Evolutionary conservation across 2,797 vertebrate species (phyloP).

Genomic region (Iguana delicatissima): DNA sequence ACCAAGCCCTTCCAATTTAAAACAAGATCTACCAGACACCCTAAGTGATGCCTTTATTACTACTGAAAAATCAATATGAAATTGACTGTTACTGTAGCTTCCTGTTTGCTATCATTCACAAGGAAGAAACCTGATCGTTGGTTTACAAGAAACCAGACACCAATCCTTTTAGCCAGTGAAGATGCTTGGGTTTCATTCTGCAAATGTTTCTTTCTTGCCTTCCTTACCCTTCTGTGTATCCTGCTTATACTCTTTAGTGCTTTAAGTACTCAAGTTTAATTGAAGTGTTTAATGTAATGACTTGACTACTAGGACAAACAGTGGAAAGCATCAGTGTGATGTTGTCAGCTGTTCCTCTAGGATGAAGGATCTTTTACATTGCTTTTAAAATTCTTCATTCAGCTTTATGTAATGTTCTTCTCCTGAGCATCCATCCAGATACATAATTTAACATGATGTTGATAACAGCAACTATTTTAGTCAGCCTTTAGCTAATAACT

Average conservation of each 20-base stretch:
- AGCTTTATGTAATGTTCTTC: not conserved
- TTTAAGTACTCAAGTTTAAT: not conserved
- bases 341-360: not conserved
- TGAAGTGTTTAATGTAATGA: not conserved
- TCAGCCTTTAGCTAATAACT: not conserved
- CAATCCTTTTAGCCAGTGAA: not conserved
- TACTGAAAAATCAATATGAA: too few species aligned
- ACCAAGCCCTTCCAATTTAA: too few species aligned
- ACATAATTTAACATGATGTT: not conserved
- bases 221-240: constrained; percentile 3
- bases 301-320: constrained; percentile 9
- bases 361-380: not conserved
- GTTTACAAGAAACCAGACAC: not conserved
- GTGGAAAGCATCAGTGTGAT: not conserved
- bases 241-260: not conserved
- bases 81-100: too few species aligned
- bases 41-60: too few species aligned
- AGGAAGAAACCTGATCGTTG: not conserved
- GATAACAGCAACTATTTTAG: not conserved
- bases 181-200: not conserved
- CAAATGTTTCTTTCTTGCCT: constrained; percentile 19
- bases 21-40: too few species aligned
- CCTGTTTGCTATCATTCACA: not conserved
- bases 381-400: constrained; percentile 3
- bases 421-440: constrained; percentile 3